Conservation (phyloP, 2,888 invertebrate species). For the Sesia apiformis region DNA sequence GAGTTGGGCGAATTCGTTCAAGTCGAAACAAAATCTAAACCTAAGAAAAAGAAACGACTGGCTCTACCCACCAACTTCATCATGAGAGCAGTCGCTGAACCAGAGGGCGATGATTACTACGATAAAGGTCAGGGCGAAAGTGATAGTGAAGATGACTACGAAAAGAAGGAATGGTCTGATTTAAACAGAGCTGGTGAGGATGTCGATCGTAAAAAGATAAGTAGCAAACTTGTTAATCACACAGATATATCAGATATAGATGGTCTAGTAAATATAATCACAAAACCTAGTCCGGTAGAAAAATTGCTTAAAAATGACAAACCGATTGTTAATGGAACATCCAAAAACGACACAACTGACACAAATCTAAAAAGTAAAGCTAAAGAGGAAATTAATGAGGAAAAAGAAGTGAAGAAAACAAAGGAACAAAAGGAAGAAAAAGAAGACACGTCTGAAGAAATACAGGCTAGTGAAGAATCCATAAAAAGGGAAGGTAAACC, state of each 20-base stretch:
- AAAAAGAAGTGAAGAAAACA: constrained; percentile 3
- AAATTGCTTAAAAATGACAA: constrained; percentile 13
- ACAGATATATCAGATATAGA: constrained; percentile 46
- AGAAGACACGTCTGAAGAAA: constrained; percentile 9
- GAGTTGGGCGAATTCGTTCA: constrained; percentile 51
- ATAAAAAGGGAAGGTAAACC: constrained; percentile 9
- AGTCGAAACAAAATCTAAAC: constrained; percentile 36
- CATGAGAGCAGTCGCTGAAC: constrained; percentile 43
- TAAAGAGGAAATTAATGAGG: constrained; percentile 7
- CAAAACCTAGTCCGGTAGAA: constrained; percentile 20
- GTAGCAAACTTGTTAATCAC: constrained; percentile 18
- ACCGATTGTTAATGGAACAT: neutral
- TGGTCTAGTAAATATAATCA: constrained; percentile 48
- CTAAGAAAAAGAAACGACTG: constrained; percentile 42
- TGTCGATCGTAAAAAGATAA: constrained; percentile 6
- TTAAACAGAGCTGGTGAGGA: constrained; percentile 25
- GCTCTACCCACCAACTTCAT: constrained; percentile 50
- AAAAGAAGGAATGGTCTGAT: constrained; percentile 61
- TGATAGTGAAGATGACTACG: constrained; percentile 49
- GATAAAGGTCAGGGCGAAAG: constrained; percentile 47
- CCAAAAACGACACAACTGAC: neutral
- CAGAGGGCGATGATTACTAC: constrained; percentile 43
- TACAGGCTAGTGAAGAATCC: constrained; percentile 5
- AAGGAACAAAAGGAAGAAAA: neutral
- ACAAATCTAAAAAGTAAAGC: neutral